Base-by-base conservation (phyloP, 1,140 invertebrate species). In the Saccostrea glomerata region DNA sequence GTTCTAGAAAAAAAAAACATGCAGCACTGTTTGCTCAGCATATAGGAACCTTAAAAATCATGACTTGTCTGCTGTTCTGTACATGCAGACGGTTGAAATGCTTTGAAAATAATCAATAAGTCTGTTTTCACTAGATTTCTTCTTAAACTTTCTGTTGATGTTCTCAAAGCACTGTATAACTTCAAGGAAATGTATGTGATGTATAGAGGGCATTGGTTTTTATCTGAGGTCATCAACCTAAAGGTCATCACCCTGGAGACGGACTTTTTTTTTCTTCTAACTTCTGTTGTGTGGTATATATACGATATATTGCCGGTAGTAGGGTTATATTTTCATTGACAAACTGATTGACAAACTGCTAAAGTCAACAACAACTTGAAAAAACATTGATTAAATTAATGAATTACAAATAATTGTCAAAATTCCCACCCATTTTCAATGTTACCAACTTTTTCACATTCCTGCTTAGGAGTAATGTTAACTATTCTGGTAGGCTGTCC, bases 21-120 rank as follows among this genome's bases (percentile, higher is more conserved):
- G 70, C 70, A 15, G 70, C 70, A 77, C 30, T 36, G 70, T 36
- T 77, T 36, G 30, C 25, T 77, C 13, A 36, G 70, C 70, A 77
- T 36, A 77, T 77, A 77, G 70, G 70, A 77, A 30, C 70, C 70
- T 77, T 77, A 30, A 77, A 12, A 25, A 77, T 36, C 23, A 36
- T 66, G 20, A 17, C 70, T 36, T 77, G 70, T 77, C 70, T 77
- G 70, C 23, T 5, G 25, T 11, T 77, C 70, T 47, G 47, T 77
- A 77, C 70, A 77, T 77, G 70, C 23, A 36, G 70, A 77, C 70
- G 3, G 25, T 77, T 30, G 70, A 77, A 77, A 30, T 77, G 70
- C 70, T 77, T 77, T 30, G 70, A 17, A 66, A 77, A 77, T 77
- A 77, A 77, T 77, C 70, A 77, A 77, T 77, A 77, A 12, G 13